Evolutionary conservation across 2,888 invertebrate species (phyloP), one percentile per base, ranked within the genome.

Genomic region (Phyllotreta striolata): DNA sequence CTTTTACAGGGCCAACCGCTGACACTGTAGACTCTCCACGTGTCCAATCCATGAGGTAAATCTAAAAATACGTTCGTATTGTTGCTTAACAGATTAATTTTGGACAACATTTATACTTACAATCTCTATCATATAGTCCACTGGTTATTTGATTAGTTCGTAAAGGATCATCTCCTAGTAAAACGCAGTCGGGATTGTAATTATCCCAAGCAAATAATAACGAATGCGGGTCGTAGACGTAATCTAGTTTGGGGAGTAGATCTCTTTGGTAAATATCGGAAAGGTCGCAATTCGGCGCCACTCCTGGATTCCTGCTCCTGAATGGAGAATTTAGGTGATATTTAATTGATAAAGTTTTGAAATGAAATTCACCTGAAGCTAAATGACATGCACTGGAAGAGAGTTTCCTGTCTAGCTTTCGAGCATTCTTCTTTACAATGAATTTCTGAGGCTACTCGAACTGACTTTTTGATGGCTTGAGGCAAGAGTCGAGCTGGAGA

Each of bases 191-290:
- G 10, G 90, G 89, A 76, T 92, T 91, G 70, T 89, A 88, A 47
- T 91, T 86, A 74, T 92, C 91, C 86, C 92, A 93, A 0, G 92
- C 89, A 72, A 91, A 92, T 34, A 91, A 80, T 85, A 90, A 88
- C 70, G 89, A 89, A 63, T 89, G 87, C 0, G 84, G 80, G 40
- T 92, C 90, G 60, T 87, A 86, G 0, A 85, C 83, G 72, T 91
- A 93, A 77, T 93, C 92, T 0, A 90, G 85, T 62, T 89, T 89
- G 6, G 87, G 85, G 72, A 91, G 86, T 0, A 92, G 82, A 77
- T 92, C 93, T 73, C 90, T 88, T 74, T 91, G 88, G 47, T 91
- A 87, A 10, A 92, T 87, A 75, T 93, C 92, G 0, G 92, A 92
- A 57, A 93, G 84, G 41, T 90, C 85, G 71, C 93, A 93, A 77